Conservation (phyloP, 2,797 vertebrate species). For the Galaxias olidus region DNA sequence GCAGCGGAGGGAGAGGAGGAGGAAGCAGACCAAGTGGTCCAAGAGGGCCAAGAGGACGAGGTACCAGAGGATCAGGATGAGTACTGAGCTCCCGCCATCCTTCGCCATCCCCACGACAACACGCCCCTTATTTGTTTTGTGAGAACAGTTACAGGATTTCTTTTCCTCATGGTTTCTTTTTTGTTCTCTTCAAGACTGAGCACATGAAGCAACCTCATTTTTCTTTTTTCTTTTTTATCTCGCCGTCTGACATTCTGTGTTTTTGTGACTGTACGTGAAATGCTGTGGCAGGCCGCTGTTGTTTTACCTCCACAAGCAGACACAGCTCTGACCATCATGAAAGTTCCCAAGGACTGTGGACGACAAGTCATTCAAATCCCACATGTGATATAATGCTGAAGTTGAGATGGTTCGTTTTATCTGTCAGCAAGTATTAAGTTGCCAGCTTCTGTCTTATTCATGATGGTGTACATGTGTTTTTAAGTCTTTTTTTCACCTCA, state of each 20-base stretch:
- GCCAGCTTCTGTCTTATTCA: slow-evolving; percentile 50
- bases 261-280: slow-evolving; percentile 85
- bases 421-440: slow-evolving; percentile 64
- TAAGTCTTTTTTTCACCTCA: slow-evolving; percentile 11
- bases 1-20: slow-evolving; percentile 85
- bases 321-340: slow-evolving; percentile 76
- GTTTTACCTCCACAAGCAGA: slow-evolving; percentile 76
- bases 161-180: slow-evolving; percentile 54
- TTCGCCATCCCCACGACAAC: slow-evolving; percentile 57
- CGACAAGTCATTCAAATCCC: slow-evolving; percentile 74
- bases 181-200: slow-evolving; percentile 84
- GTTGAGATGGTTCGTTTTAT: slow-evolving; percentile 59
- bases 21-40: slow-evolving; percentile 68
- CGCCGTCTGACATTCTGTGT: slow-evolving; percentile 80
- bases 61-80: slow-evolving; percentile 89
- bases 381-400: slow-evolving; percentile 67
- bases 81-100: slow-evolving; percentile 82
- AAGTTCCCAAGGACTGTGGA: slow-evolving; percentile 76
- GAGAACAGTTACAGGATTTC: slow-evolving; percentile 80
- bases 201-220: slow-evolving; percentile 72
- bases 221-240: slow-evolving; percentile 70
- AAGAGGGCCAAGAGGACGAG: slow-evolving; percentile 83
- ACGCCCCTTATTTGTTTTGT: slow-evolving; percentile 79
- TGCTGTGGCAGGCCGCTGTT: slow-evolving; percentile 78
- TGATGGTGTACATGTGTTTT: slow-evolving; percentile 15